Conservation (phyloP, 2,113 vertebrate genomes). For the Corythoichthys haematopterus region DNA sequence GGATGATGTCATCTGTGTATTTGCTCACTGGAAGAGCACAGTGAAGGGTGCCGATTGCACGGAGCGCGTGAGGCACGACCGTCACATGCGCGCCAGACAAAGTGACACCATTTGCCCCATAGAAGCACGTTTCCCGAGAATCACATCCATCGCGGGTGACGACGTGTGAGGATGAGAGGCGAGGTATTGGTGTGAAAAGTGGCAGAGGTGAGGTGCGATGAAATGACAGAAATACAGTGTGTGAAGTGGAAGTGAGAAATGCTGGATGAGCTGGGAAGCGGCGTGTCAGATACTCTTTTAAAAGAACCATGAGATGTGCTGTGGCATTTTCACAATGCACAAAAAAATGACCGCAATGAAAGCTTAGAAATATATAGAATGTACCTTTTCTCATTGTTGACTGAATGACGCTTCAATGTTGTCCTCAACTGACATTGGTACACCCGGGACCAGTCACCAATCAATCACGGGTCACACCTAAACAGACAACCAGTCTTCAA, state of each 20-base stretch:
- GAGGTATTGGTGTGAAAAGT: conserved; percentile 21
- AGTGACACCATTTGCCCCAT: background rate
- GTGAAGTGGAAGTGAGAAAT: conserved; percentile 31
- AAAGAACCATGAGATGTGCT: background rate
- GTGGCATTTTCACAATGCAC: conserved; percentile 1
- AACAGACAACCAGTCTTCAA: background rate
- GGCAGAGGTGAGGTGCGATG: conserved; percentile 39
- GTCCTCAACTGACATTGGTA: too few species aligned
- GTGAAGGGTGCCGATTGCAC: conserved; percentile 2
- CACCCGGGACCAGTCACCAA: too few species aligned
- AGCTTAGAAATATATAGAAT: background rate
- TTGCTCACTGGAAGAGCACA: conserved; percentile 55
- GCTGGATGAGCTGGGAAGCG: background rate
- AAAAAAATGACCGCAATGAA: background rate
- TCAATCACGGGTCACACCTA: background rate
- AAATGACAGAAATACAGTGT: conserved; percentile 45
- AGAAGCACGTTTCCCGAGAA: background rate
- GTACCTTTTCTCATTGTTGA: background rate
- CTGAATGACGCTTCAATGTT: too few species aligned
- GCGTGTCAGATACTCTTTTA: background rate
- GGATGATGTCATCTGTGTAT: conserved; percentile 71
- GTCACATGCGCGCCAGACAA: conserved; percentile 37
- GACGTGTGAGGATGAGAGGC: conserved; percentile 31
- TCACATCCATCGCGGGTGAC: conserved; percentile 19
- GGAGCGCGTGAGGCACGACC: conserved; percentile 48